A percentile compares a stretch with the other conserved stretches of the same genome.
phyloP scores from a whole-genome alignment of 2,888 invertebrate species.

The Orthonevra nobilis region DNA sequence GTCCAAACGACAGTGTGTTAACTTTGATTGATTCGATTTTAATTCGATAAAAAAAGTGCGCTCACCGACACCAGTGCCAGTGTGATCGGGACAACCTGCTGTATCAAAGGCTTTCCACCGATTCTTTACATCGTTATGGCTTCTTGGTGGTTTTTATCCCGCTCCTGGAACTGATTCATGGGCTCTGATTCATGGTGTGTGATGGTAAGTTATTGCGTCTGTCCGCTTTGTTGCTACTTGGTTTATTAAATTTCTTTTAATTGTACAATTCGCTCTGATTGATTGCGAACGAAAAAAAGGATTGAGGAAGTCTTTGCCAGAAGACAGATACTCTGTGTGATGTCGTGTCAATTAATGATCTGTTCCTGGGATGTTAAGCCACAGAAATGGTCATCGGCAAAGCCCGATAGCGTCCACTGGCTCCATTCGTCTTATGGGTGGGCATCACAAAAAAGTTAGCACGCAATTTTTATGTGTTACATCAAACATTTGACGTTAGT shows the following conservation, averaged over 20 bases:
- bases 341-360: conserved; percentile 64
- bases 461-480: conserved; percentile 4
- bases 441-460: background rate
- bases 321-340: conserved; percentile 9
- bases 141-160: background rate
- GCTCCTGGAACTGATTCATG: conserved; percentile 7
- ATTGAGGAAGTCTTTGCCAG: conserved; percentile 52
- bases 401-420: too few species aligned
- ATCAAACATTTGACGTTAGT: conserved; percentile 5
- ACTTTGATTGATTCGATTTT: conserved; percentile 61
- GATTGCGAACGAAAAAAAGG: conserved; percentile 50
- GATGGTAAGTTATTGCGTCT: conserved; percentile 52
- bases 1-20: conserved; percentile 59
- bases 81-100: conserved; percentile 11
- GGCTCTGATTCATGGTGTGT: conserved; percentile 45
- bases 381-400: conserved; percentile 45
- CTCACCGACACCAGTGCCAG: conserved; percentile 22
- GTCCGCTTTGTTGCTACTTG: background rate
- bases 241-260: conserved; percentile 57
- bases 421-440: conserved; percentile 24
- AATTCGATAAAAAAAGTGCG: conserved; percentile 34
- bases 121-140: conserved; percentile 6
- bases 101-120: conserved; percentile 57
- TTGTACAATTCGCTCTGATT: conserved; percentile 54
- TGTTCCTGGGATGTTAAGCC: conserved; percentile 41